Percentiles rank a stretch among this genome's conserved stretches.
These are phyloP conservation scores for Galbula dea DNA, from an alignment of 2,113 vertebrate genomes.

Conservation along the genomic window DNA sequence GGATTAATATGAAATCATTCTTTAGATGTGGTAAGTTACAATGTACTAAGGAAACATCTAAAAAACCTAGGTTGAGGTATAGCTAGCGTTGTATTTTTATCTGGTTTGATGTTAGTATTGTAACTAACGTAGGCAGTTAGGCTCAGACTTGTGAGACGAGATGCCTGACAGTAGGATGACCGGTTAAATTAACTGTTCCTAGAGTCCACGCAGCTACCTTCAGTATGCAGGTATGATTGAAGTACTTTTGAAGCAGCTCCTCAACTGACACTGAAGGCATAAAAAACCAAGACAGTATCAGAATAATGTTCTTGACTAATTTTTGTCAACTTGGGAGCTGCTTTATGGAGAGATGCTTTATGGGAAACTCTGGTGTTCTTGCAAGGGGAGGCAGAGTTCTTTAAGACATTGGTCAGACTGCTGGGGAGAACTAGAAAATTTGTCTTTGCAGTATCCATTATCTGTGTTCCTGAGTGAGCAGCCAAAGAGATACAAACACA, in stretches of 20 bases:
- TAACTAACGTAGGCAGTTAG: background rate
- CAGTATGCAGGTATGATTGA: background rate
- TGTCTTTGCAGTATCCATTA: background rate
- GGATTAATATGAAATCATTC: constrained; percentile 26
- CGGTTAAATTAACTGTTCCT: background rate
- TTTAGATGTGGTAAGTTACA: constrained; percentile 47
- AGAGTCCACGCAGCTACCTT: background rate
- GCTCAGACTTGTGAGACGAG: background rate
- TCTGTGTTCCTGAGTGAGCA: background rate
- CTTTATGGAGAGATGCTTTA: background rate
- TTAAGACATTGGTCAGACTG: background rate
- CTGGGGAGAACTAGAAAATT: background rate
- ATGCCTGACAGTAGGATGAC: background rate
- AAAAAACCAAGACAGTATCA: background rate
- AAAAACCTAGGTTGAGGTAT: background rate
- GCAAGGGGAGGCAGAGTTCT: background rate
- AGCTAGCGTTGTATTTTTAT: background rate
- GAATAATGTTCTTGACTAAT: background rate
- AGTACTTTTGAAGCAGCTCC: background rate
- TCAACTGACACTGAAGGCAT: background rate
- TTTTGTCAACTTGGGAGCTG: background rate
- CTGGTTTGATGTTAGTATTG: constrained; percentile 15
- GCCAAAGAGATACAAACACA: background rate
- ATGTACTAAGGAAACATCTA: background rate
- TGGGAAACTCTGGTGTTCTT: background rate